These are phyloP conservation scores for Craniophora ligustri DNA, from an alignment of 2,888 invertebrate species.

Conservation along the genomic window DNA sequence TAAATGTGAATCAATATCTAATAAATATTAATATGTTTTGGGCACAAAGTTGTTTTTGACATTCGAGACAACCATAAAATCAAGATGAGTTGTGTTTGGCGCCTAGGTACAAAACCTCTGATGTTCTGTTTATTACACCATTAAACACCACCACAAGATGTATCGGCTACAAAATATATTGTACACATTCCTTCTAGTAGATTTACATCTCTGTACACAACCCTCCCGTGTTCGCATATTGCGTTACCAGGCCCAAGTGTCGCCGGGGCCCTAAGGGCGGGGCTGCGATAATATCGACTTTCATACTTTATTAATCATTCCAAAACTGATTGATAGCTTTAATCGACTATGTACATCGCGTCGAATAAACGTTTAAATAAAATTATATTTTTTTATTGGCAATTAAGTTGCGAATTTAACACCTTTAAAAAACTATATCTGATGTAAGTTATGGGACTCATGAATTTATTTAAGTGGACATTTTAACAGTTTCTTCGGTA, in stretches of 20 bases:
- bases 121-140: too few relatives aligned
- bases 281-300: slow-evolving; percentile 71
- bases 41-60: too few relatives aligned
- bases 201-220: slow-evolving; percentile 51
- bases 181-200: slow-evolving; percentile 56
- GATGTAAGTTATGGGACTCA: slow-evolving; percentile 13
- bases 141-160: too few relatives aligned
- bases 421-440: slow-evolving; percentile 22
- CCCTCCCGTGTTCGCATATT: slow-evolving; percentile 78
- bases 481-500: slow-evolving; percentile 17
- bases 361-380: slow-evolving; percentile 35
- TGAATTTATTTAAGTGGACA: slow-evolving; percentile 14
- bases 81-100: too few relatives aligned
- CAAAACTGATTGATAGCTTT: slow-evolving; percentile 55
- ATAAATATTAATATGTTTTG: too few relatives aligned
- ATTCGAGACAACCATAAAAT: too few relatives aligned
- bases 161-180: too few relatives aligned
- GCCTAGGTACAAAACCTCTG: too few relatives aligned
- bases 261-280: slow-evolving; percentile 67
- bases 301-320: slow-evolving; percentile 72
- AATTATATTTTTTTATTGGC: slow-evolving; percentile 36
- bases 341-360: slow-evolving; percentile 38
- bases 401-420: slow-evolving; percentile 43
- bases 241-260: slow-evolving; percentile 82
- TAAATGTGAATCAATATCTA: too few relatives aligned